Base-by-base conservation (phyloP, 2,888 invertebrate species). In the Leptothorax acervorum region DNA sequence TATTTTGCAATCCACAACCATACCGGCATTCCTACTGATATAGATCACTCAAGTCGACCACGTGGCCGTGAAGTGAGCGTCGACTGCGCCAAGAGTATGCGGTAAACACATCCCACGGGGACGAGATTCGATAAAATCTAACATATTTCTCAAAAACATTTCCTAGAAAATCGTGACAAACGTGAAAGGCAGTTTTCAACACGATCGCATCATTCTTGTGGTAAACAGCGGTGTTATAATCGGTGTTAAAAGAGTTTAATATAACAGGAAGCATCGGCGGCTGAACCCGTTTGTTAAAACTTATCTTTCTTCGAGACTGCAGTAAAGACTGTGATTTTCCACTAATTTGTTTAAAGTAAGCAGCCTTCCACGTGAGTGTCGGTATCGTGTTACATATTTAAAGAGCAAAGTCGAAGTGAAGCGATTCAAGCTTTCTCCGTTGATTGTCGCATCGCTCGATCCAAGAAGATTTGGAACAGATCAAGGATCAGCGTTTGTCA, bases 11-110 rank as follows among this genome's bases (percentile, higher is more conserved):
- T 55, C 31, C 53, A 42, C 68, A 63, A 45, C 35, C 39, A 23
- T 45, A 83, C 53, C 83, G 71, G 81, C 81, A 62, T 55, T 82
- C 70, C 6, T 60, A 85, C 82, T 83, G 83, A 82, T 78, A 84
- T 79, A 82, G 82, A 84, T 66, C 71, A 65, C 68, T 66, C 78
- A 53, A 76, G 87, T 85, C 89, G 91, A 90, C 88, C 91, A 91
- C 91, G 91, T 91, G 91, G 91, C 83, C 85, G 90, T 85, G 86
- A 79, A 90, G 87, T 82, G 82, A 82, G 85, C 87, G 87, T 88
- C 85, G 86, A 74, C 66, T 82, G 76, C 84, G 88, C 81, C 88
- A 79, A 83, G 75, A 84, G 71, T 78, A 76, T 66, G 51, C 86
- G 57, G 79, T 78, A 85, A 79, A 84, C 82, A 86, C 70, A 65